phyloP scores from a whole-genome alignment of 2,113 vertebrate genomes.

The Phycodurus eques region DNA sequence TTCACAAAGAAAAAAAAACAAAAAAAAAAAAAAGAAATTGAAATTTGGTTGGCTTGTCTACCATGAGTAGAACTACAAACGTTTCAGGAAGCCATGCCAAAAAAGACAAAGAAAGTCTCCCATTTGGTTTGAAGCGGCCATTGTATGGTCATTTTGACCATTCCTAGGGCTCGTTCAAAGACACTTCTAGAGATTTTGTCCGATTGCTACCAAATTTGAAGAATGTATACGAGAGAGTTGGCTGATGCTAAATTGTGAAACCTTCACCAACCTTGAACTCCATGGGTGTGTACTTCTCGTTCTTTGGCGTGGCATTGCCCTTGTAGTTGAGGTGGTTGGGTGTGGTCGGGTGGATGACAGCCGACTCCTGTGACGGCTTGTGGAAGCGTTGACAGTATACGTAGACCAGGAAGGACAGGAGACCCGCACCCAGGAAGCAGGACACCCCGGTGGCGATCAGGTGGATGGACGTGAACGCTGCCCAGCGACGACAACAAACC shows the following conservation, averaged over 20 bases:
- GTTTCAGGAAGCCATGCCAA: too few species aligned
- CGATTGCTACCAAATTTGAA: not conserved
- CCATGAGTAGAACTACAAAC: not conserved
- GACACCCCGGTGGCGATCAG: conserved; percentile 93
- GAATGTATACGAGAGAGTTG: too few species aligned
- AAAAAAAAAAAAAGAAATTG: too few species aligned
- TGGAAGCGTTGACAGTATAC: conserved; percentile 92
- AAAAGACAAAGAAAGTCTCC: too few species aligned
- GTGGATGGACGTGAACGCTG: conserved; percentile 93
- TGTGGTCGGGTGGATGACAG: conserved; percentile 92
- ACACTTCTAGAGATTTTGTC: too few species aligned
- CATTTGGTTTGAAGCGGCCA: too few species aligned
- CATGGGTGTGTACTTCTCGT: conserved; percentile 98
- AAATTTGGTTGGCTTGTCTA: not conserved
- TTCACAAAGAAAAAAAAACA: too few species aligned
- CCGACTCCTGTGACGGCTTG: conserved; percentile 93
- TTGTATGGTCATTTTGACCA: too few species aligned
- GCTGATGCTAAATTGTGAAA: not conserved
- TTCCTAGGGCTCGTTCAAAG: too few species aligned
- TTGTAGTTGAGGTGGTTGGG: conserved; percentile 98
- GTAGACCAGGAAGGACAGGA: conserved; percentile 91
- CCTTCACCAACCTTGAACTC: conserved; percentile 88
- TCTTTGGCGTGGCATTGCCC: conserved; percentile 94
- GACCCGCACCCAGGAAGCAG: conserved; percentile 93
- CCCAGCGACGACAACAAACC: conserved; percentile 9